Evolutionary conservation across 2,113 vertebrate genomes (phyloP).

Genomic region (Papio anubis): DNA sequence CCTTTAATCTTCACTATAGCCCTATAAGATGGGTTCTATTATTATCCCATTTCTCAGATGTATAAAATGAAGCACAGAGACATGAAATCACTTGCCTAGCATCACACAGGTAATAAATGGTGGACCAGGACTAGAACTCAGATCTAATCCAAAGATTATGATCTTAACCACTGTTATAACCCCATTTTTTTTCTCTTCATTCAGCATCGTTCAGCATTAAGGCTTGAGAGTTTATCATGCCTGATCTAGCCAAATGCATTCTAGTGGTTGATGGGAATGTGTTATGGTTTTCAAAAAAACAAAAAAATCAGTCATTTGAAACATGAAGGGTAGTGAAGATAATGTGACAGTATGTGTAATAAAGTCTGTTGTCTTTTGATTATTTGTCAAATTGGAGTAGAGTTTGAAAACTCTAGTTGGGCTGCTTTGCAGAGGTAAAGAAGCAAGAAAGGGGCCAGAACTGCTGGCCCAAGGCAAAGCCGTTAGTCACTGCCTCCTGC

Average conservation of each 20-base stretch:
- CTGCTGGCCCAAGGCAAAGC: constrained; percentile 28
- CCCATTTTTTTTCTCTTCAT: constrained; percentile 27
- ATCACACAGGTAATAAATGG: constrained; percentile 25
- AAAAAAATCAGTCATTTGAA: constrained; percentile 26
- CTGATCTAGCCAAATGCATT: not conserved
- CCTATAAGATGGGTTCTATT: not conserved
- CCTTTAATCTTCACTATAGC: not conserved
- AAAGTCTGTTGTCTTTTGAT: constrained; percentile 12
- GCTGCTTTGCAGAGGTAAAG: constrained; percentile 2
- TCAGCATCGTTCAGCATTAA: not conserved
- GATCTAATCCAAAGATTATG: constrained; percentile 20
- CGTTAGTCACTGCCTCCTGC: constrained; percentile 48
- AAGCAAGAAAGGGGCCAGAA: not conserved
- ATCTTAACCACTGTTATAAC: constrained; percentile 11
- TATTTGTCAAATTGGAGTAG: constrained; percentile 3
- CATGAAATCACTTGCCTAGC: not conserved
- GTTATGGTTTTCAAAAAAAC: not conserved
- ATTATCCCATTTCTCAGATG: not conserved
- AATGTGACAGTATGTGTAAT: not conserved
- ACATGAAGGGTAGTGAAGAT: not conserved
- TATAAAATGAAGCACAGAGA: not conserved
- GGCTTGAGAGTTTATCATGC: not conserved
- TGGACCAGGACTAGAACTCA: constrained; percentile 30
- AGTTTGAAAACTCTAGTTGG: constrained; percentile 5
- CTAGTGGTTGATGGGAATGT: not conserved